phyloP scores from a whole-genome alignment of 2,113 vertebrate genomes.

The Tricholaema leucomelas region DNA sequence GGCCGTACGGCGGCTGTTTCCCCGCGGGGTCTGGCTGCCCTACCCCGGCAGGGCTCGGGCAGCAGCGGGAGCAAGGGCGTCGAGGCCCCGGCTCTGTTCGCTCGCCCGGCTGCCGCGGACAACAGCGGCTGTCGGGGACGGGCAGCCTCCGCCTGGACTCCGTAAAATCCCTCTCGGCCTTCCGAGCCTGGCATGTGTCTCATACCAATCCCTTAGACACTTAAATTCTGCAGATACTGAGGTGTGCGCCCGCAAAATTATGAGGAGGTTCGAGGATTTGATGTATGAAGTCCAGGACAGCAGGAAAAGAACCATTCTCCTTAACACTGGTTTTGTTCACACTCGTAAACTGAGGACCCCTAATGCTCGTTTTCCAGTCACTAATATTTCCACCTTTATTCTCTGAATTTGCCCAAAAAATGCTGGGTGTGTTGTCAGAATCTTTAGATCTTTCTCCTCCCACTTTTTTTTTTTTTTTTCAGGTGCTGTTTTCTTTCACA shows the following conservation, averaged over 20 bases:
- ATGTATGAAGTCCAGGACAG: neutral
- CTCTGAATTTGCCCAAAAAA: neutral
- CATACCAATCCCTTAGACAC: accelerated
- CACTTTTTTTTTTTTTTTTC: neutral
- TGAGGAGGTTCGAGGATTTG: accelerated
- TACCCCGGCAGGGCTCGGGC: neutral
- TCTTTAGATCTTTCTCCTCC: neutral
- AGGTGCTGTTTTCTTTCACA: neutral
- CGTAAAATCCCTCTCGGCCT: accelerated
- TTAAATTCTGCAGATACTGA: accelerated
- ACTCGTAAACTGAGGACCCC: too few species aligned
- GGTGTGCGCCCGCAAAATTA: accelerated
- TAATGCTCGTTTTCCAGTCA: neutral
- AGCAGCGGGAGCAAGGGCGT: neutral
- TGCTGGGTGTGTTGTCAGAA: neutral
- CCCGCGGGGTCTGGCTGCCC: neutral
- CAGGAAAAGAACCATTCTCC: too few species aligned
- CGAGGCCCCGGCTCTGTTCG: neutral
- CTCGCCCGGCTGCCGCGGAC: neutral
- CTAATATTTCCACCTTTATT: neutral
- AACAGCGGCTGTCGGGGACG: too few species aligned
- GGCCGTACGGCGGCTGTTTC: too few species aligned
- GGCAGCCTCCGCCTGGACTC: accelerated
- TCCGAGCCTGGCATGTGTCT: accelerated
- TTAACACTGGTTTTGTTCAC: neutral